phyloP scores from a whole-genome alignment of 2,113 vertebrate genomes.

The Otis tarda region DNA sequence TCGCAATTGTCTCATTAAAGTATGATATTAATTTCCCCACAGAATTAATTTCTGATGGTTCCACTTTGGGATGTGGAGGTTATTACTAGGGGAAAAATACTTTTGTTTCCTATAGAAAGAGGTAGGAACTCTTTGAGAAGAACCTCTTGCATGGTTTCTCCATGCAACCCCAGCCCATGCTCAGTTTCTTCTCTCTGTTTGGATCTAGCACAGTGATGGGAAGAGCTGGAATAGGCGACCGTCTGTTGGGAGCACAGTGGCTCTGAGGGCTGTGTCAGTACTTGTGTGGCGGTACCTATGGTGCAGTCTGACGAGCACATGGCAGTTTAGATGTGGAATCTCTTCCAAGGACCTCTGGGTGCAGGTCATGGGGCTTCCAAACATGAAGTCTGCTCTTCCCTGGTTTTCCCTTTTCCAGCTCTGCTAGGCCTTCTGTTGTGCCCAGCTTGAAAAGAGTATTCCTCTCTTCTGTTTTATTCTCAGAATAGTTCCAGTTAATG shows the following conservation, averaged over 20 bases:
- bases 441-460: not conserved
- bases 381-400: fast-evolving
- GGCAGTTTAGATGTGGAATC: not conserved
- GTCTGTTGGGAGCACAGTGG: not conserved
- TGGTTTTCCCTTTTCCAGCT: not conserved
- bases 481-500: not conserved
- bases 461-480: not conserved
- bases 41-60: not conserved
- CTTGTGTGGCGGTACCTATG: not conserved
- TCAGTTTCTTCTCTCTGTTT: not conserved
- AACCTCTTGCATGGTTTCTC: not conserved
- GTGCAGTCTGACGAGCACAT: not conserved
- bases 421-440: not conserved
- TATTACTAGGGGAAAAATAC: not conserved
- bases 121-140: not conserved
- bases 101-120: not conserved
- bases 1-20: not conserved
- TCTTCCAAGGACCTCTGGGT: not conserved
- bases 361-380: not conserved
- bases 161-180: not conserved
- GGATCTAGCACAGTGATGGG: not conserved
- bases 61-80: not conserved
- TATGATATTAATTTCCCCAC: not conserved
- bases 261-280: not conserved
- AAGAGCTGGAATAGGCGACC: not conserved